These are phyloP conservation scores for Mus caroli DNA, from an alignment of 2,797 vertebrate genomes.

Conservation along the genomic window DNA sequence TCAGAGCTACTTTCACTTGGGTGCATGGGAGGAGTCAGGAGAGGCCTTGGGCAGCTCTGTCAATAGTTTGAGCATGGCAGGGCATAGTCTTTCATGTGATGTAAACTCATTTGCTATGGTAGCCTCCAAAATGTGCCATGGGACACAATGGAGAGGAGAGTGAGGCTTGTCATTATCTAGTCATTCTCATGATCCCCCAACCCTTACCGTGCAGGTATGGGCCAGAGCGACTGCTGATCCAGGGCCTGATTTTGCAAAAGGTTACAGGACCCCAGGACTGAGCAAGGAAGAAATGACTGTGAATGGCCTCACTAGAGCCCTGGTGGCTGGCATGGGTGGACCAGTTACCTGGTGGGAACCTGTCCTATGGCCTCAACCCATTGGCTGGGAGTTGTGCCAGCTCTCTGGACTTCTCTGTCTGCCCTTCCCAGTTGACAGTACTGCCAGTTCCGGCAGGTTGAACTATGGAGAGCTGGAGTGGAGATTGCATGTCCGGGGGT, in stretches of 20 bases:
- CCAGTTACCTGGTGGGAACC: neutral
- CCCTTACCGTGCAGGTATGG: neutral
- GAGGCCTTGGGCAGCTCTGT: neutral
- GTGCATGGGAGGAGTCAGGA: neutral
- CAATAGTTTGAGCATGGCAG: neutral
- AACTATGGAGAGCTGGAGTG: constrained; percentile 64
- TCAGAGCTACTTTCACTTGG: neutral
- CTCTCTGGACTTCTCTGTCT: constrained; percentile 61
- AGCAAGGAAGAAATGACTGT: neutral
- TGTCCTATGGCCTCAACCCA: neutral
- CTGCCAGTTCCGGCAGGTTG: constrained; percentile 71
- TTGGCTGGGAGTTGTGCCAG: neutral
- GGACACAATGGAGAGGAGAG: neutral
- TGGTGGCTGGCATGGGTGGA: neutral
- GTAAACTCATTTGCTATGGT: constrained; percentile 9
- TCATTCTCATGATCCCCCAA: neutral
- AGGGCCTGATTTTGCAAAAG: neutral
- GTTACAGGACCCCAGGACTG: neutral
- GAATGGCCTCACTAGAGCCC: neutral
- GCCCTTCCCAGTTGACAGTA: constrained; percentile 69
- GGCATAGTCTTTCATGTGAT: neutral
- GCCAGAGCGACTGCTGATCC: neutral
- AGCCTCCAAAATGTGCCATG: neutral
- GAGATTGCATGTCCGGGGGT: constrained; percentile 54
- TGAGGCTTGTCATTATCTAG: accelerated